These are phyloP conservation scores for Standfussiana lucernea DNA, from an alignment of 2,888 invertebrate genomes.

Conservation along the genomic window DNA sequence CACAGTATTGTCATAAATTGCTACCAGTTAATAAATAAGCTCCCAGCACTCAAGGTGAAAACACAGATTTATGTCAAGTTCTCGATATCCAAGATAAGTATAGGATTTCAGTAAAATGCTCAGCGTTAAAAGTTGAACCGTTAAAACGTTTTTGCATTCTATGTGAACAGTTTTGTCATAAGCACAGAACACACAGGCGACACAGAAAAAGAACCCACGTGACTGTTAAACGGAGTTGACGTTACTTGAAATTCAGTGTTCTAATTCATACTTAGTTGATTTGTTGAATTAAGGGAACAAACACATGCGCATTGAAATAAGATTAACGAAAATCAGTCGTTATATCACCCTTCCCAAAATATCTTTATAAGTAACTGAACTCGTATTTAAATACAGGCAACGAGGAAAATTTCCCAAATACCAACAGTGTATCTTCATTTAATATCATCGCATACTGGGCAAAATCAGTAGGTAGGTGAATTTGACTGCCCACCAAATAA, in stretches of 20 bases:
- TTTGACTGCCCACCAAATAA: conserved; percentile 31
- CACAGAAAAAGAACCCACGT: background rate
- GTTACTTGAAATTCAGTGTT: background rate
- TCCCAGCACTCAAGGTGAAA: background rate
- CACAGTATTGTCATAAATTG: background rate
- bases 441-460: conserved; percentile 1
- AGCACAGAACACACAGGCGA: background rate
- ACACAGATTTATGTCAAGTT: background rate
- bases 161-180: conserved; percentile 16
- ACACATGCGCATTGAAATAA: background rate
- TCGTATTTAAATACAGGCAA: background rate
- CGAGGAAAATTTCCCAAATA: background rate
- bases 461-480: conserved; percentile 18
- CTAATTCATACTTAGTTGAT: background rate
- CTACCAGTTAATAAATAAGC: background rate
- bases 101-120: conserved; percentile 1
- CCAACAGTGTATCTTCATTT: conserved; percentile 5
- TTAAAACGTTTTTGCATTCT: background rate
- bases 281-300: background rate
- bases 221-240: background rate
- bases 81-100: background rate
- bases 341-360: background rate
- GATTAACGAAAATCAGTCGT: background rate
- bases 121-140: conserved; percentile 7
- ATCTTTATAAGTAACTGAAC: background rate